Evolutionary conservation across 2,113 vertebrate species (phyloP).

Genomic region (Pipra filicauda): DNA sequence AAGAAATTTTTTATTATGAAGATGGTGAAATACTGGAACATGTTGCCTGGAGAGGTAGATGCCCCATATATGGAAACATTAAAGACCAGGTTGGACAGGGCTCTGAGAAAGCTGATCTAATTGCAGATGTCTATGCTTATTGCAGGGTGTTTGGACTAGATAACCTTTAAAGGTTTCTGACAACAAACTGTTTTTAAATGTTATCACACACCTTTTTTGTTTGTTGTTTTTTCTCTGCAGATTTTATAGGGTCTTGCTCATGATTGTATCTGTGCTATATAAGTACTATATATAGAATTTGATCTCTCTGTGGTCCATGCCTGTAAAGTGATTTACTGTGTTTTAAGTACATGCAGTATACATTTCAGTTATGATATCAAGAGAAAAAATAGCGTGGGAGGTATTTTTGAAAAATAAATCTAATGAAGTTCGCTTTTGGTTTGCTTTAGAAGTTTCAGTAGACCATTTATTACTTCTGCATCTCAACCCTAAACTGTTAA

Average conservation of each 20-base stretch:
- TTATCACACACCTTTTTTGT: not conserved
- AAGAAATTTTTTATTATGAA: not conserved
- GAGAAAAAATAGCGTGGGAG: not conserved
- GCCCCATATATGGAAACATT: fast-evolving
- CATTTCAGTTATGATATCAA: not conserved
- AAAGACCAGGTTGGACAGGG: not conserved
- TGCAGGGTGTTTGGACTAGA: not conserved
- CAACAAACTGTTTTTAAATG: not conserved
- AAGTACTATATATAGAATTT: not conserved
- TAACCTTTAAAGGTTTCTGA: not conserved
- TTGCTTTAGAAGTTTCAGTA: not conserved
- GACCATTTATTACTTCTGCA: not conserved
- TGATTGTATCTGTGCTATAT: not conserved
- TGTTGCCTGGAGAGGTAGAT: not conserved
- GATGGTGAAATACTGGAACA: not conserved
- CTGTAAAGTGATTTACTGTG: not conserved
- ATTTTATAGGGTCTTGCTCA: not conserved
- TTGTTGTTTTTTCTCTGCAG: not conserved
- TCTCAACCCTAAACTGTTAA: not conserved
- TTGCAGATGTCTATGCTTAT: not conserved
- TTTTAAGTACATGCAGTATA: not conserved
- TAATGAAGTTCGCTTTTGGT: not conserved
- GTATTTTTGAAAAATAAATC: not conserved
- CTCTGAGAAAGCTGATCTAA: not conserved
- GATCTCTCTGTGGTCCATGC: not conserved